Conservation (phyloP, 2,113 vertebrate genomes). For the Gallinago media region DNA sequence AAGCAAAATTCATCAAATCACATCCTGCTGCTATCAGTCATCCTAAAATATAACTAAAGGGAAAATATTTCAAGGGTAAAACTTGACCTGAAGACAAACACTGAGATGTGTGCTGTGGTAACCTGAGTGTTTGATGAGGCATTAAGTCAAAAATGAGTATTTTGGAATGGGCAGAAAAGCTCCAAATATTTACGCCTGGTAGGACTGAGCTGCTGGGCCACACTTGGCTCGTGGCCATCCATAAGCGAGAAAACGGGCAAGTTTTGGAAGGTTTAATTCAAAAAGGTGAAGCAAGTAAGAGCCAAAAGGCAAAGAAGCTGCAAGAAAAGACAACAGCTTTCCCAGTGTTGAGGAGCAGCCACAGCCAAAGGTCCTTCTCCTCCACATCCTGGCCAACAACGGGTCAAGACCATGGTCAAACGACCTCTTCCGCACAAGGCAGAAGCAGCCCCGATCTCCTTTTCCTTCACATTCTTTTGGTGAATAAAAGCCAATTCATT, state of each 20-base stretch:
- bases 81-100: background rate
- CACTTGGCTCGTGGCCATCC: rapidly evolving
- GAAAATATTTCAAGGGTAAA: background rate
- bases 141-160: background rate
- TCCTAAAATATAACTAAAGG: background rate
- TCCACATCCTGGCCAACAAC: background rate
- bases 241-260: background rate
- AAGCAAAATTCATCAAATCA: background rate
- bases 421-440: rapidly evolving
- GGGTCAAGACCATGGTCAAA: background rate
- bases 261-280: background rate
- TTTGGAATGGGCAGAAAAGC: background rate
- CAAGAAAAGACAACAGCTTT: background rate
- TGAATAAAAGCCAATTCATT: background rate
- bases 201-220: rapidly evolving
- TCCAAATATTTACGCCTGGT: rapidly evolving
- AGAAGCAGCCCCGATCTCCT: background rate
- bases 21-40: background rate
- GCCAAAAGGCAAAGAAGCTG: background rate
- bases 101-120: background rate
- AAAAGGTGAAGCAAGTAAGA: background rate
- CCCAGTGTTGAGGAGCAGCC: too few relatives aligned
- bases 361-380: background rate
- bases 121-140: background rate
- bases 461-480: background rate